phyloP scores from a whole-genome alignment of 2,888 invertebrate species.

The Ennomos quercinarius region DNA sequence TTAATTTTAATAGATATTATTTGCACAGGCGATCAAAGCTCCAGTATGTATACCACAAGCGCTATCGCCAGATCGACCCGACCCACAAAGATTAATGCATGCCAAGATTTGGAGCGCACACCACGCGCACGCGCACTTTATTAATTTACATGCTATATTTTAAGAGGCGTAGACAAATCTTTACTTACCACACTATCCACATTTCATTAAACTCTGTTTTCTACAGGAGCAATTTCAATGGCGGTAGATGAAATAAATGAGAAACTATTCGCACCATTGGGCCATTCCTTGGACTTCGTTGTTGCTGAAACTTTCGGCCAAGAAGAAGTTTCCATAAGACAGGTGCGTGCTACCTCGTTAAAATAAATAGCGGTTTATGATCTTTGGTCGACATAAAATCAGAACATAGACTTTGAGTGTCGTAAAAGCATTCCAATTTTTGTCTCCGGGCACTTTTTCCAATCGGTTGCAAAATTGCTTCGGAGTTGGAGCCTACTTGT shows the following conservation, averaged over 20 bases:
- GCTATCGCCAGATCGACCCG: slow-evolving; percentile 47
- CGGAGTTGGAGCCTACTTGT: slow-evolving; percentile 53
- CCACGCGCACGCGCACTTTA: slow-evolving; percentile 43
- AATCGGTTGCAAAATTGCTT: slow-evolving; percentile 64
- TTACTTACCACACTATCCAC: not conserved
- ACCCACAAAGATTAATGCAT: slow-evolving; percentile 53
- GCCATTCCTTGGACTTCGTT: slow-evolving; percentile 91
- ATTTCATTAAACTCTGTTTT: slow-evolving; percentile 25
- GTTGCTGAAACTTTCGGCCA: slow-evolving; percentile 97
- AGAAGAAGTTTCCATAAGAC: slow-evolving; percentile 93
- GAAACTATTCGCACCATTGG: slow-evolving; percentile 85
- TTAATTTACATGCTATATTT: slow-evolving; percentile 33
- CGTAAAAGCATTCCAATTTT: slow-evolving; percentile 51
- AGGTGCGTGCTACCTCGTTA: slow-evolving; percentile 59
- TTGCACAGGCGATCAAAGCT: slow-evolving; percentile 31
- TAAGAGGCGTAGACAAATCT: slow-evolving; percentile 13
- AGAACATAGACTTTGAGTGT: slow-evolving; percentile 36
- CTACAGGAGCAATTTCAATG: slow-evolving; percentile 92
- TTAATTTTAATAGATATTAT: slow-evolving; percentile 37
- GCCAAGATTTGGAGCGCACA: slow-evolving; percentile 52
- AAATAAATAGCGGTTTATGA: slow-evolving; percentile 38
- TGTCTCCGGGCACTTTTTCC: slow-evolving; percentile 51
- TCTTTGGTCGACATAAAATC: slow-evolving; percentile 31
- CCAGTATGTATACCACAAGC: slow-evolving; percentile 32
- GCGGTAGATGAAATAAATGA: slow-evolving; percentile 93